Evolutionary conservation across 2,113 vertebrate genomes (phyloP).

Genomic region (Progne subis): DNA sequence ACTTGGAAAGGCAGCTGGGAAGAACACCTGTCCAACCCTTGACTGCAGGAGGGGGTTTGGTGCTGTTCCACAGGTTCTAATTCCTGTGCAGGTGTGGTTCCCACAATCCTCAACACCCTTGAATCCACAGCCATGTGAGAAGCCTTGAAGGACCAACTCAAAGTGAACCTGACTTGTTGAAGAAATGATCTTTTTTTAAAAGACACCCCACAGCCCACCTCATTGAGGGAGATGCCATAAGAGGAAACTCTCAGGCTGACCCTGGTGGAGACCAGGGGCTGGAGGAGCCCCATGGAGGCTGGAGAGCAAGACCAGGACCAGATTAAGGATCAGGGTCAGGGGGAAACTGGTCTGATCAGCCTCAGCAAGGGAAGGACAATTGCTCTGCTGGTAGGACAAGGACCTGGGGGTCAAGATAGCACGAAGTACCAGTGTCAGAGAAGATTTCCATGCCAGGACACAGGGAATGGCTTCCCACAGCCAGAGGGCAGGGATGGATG

Average conservation of each 20-base stretch:
- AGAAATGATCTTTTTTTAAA: not conserved
- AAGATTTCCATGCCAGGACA: not conserved
- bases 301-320: not conserved
- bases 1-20: not conserved
- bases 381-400: not conserved
- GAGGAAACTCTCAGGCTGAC: not conserved
- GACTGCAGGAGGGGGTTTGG: not conserved
- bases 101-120: not conserved
- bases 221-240: fast-evolving
- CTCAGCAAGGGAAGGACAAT: not conserved
- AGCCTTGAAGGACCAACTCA: not conserved
- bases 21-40: fast-evolving
- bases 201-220: not conserved
- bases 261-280: not conserved
- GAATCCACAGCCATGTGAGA: not conserved
- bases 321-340: not conserved
- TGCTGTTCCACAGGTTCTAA: not conserved
- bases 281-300: not conserved
- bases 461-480: not conserved
- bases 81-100: not conserved
- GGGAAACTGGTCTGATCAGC: not conserved
- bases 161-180: not conserved
- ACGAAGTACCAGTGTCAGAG: not conserved
- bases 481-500: not conserved
- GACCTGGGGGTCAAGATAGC: not conserved